phyloP scores from a whole-genome alignment of 2,113 vertebrate genomes.

The Accipiter cooperii region DNA sequence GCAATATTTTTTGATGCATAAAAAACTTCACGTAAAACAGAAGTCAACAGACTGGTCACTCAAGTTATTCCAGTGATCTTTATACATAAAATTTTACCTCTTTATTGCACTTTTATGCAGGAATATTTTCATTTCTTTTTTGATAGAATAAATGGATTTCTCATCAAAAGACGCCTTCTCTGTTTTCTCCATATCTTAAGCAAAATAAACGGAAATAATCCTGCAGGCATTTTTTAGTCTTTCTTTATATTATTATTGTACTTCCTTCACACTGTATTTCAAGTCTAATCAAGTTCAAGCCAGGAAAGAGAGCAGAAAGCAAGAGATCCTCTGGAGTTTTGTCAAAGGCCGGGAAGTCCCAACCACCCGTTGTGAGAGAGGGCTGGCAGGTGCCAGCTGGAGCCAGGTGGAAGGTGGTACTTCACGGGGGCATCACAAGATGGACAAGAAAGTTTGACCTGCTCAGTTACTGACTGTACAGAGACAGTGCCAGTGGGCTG shows the following conservation, averaged over 20 bases:
- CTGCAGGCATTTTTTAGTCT: background rate
- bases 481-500: background rate
- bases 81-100: background rate
- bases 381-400: background rate
- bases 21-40: background rate
- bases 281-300: background rate
- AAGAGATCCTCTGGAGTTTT: background rate
- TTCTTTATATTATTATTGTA: background rate
- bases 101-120: background rate
- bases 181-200: background rate
- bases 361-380: rapidly evolving
- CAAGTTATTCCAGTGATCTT: background rate
- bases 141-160: background rate
- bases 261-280: background rate
- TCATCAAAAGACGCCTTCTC: background rate
- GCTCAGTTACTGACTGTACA: background rate
- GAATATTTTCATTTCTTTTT: background rate
- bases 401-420: background rate
- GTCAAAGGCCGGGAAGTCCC: background rate
- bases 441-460: background rate
- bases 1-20: background rate
- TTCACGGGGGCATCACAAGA: background rate
- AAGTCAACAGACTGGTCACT: background rate
- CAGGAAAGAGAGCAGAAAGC: background rate
- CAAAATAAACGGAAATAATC: background rate